These are phyloP conservation scores for Ectropis grisescens DNA, from an alignment of 1,140 invertebrate species.

Conservation along the genomic window DNA sequence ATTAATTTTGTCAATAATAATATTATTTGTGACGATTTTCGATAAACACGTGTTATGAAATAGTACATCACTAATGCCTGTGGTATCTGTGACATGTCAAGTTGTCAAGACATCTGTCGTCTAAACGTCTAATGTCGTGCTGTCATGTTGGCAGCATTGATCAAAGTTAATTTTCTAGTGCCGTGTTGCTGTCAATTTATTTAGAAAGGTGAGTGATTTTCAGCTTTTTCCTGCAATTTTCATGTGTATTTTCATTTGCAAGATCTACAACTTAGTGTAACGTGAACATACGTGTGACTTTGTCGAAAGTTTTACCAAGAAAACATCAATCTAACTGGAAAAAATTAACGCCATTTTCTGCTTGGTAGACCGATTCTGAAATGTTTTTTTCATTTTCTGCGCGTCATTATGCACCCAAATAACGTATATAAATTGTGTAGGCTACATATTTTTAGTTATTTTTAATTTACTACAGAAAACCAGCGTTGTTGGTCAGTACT, in stretches of 20 bases:
- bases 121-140: constrained; percentile 1
- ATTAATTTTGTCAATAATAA: not conserved
- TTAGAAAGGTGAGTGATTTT: constrained; percentile 55
- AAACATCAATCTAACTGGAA: constrained; percentile 23
- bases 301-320: not conserved
- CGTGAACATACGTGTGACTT: not conserved
- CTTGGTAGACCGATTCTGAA: constrained; percentile 10
- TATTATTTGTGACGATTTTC: too few species aligned
- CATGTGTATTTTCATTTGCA: constrained; percentile 4
- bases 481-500: too few species aligned
- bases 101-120: not conserved
- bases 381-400: not conserved
- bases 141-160: constrained; percentile 28
- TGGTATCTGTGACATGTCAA: too few species aligned
- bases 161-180: constrained; percentile 55
- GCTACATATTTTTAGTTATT: not conserved
- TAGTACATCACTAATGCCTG: too few species aligned
- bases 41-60: too few species aligned
- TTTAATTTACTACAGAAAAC: not conserved
- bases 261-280: constrained; percentile 3
- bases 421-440: not conserved
- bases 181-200: constrained; percentile 55
- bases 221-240: constrained; percentile 12
- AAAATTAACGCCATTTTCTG: constrained; percentile 59
- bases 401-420: not conserved